Percentiles rank a stretch among this genome's conserved stretches.
These are phyloP conservation scores for Drosophila leontia DNA, from an alignment of 1,140 invertebrate genomes.

Conservation along the genomic window DNA sequence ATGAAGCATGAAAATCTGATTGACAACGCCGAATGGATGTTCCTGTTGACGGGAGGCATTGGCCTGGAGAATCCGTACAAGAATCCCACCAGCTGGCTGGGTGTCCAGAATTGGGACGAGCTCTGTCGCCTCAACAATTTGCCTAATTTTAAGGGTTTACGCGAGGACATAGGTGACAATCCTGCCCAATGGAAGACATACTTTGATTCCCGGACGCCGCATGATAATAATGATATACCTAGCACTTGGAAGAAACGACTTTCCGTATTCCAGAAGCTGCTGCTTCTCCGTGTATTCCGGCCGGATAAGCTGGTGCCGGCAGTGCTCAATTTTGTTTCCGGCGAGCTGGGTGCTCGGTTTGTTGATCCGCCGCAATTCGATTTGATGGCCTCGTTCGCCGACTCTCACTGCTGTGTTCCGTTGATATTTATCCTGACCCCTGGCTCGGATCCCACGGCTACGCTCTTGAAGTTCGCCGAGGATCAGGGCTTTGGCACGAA, in stretches of 20 bases:
- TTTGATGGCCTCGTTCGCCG: conserved; percentile 91
- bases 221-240: conserved; percentile 88
- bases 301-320: conserved; percentile 95
- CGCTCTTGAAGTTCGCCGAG: conserved; percentile 94
- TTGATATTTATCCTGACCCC: conserved; percentile 96
- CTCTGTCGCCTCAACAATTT: conserved; percentile 87
- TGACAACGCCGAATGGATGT: conserved; percentile 92
- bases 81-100: conserved; percentile 91
- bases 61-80: conserved; percentile 91
- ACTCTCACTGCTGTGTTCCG: conserved; percentile 94
- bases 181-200: conserved; percentile 89
- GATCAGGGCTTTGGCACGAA: conserved; percentile 94
- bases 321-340: conserved; percentile 90
- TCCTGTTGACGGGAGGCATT: conserved; percentile 94
- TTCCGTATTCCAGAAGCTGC: conserved; percentile 90
- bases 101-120: conserved; percentile 93
- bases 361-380: conserved; percentile 96
- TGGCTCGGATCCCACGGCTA: conserved; percentile 95
- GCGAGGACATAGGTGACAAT: conserved; percentile 87
- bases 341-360: conserved; percentile 91
- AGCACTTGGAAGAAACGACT: conserved; percentile 88
- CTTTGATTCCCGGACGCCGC: conserved; percentile 90
- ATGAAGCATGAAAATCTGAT: conserved; percentile 90
- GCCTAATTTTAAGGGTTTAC: conserved; percentile 87
- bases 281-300: conserved; percentile 93